Conservation (phyloP, 2,888 invertebrate species). For the Caenorhabditis sp. region DNA sequence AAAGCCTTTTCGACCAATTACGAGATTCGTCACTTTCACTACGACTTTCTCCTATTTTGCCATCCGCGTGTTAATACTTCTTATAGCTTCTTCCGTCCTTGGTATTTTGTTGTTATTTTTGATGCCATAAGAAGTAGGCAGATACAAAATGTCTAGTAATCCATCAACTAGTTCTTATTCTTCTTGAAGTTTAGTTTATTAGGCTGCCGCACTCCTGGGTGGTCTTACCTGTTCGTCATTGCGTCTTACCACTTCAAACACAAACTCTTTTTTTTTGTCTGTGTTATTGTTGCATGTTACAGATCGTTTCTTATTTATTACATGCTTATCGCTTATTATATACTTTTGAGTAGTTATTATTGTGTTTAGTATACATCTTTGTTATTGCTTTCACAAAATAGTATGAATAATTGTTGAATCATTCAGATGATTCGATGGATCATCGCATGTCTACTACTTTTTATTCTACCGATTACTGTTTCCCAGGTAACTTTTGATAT, state of each 20-base stretch:
- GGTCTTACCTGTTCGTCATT: constrained; percentile 40
- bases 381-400: neutral
- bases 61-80: constrained; percentile 12
- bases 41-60: constrained; percentile 3
- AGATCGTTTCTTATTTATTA: neutral
- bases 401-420: neutral
- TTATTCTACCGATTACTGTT: neutral
- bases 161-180: constrained; percentile 35
- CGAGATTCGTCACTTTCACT: constrained; percentile 24
- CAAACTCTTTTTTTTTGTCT: constrained; percentile 5
- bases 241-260: constrained; percentile 30
- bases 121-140: neutral
- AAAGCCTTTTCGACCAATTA: constrained; percentile 5
- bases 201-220: constrained; percentile 9
- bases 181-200: constrained; percentile 29
- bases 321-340: neutral
- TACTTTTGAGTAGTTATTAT: no score
- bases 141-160: constrained; percentile 8
- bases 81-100: constrained; percentile 22
- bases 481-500: neutral
- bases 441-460: neutral
- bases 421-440: neutral
- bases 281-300: neutral
- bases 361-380: neutral
- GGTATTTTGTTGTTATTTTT: constrained; percentile 34